Conservation (phyloP, 2,888 invertebrate species). For the Lomographa bimaculata region DNA sequence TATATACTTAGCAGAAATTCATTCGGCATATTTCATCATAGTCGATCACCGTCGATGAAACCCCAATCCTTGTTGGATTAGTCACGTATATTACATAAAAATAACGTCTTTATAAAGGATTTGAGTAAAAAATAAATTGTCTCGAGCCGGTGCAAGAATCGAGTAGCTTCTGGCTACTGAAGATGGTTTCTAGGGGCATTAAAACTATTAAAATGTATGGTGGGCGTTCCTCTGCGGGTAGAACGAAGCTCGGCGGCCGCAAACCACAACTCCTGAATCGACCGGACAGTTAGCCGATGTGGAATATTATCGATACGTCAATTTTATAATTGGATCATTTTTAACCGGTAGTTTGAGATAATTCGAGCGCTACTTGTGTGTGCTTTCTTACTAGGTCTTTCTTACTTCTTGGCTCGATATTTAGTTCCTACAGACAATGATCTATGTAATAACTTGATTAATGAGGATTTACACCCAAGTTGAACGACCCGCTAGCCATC, state of each 20-base stretch:
- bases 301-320: slow-evolving; percentile 50
- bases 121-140: slow-evolving; percentile 23
- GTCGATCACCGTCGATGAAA: slow-evolving; percentile 14
- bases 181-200: slow-evolving; percentile 58
- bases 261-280: slow-evolving; percentile 78
- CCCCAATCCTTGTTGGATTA: slow-evolving; percentile 17
- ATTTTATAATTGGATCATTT: slow-evolving; percentile 54
- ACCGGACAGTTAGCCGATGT: slow-evolving; percentile 58
- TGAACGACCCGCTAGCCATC: too few species aligned
- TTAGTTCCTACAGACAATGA: too few species aligned
- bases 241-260: slow-evolving; percentile 67
- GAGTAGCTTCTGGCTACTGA: slow-evolving; percentile 35
- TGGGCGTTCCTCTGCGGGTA: slow-evolving; percentile 60
- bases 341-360: slow-evolving; percentile 30
- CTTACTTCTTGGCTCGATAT: too few species aligned
- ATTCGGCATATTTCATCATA: slow-evolving; percentile 22
- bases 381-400: too few species aligned
- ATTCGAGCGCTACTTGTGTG: slow-evolving; percentile 19
- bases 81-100: slow-evolving; percentile 26
- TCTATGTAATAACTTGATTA: too few species aligned
- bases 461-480: too few species aligned
- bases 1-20: slow-evolving; percentile 2
- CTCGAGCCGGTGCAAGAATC: slow-evolving; percentile 19
- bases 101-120: slow-evolving; percentile 31
- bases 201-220: slow-evolving; percentile 75